A percentile compares a stretch with the other conserved stretches of the same genome.
phyloP scores from a whole-genome alignment of 2,113 vertebrate genomes.

The Corvus hawaiiensis region DNA sequence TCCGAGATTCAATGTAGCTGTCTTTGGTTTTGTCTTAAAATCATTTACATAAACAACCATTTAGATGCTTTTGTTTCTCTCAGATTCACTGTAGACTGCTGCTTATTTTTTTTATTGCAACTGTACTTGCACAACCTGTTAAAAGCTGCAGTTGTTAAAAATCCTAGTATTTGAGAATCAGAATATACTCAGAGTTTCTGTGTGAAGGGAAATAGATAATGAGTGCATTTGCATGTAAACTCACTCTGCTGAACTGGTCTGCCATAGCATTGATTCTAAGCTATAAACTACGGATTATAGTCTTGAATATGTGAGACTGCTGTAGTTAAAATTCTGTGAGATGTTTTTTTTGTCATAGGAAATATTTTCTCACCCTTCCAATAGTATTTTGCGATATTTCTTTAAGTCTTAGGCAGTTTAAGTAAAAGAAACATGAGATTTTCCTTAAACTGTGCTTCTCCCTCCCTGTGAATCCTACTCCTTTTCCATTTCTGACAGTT shows the following conservation, averaged over 20 bases:
- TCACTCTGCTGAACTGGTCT: not conserved
- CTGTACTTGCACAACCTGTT: not conserved
- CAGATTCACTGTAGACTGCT: not conserved
- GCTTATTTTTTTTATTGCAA: not conserved
- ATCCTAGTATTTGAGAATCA: not conserved
- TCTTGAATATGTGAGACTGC: not conserved
- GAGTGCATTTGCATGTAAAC: not conserved
- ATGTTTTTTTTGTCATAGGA: not conserved
- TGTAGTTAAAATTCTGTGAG: not conserved
- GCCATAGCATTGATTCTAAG: not conserved
- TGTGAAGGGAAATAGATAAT: not conserved
- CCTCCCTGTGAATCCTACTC: not conserved
- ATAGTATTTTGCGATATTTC: not conserved
- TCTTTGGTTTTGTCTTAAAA: not conserved
- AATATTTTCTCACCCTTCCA: not conserved
- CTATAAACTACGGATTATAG: not conserved
- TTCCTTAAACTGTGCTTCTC: not conserved
- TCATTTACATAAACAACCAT: not conserved
- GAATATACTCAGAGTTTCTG: not conserved
- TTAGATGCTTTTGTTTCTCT: not conserved
- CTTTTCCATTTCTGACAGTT: not conserved
- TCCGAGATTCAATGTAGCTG: rapidly evolving
- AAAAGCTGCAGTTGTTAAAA: not conserved
- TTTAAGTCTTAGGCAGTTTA: not conserved
- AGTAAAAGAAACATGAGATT: not conserved